Evolutionary conservation across 2,888 invertebrate species (phyloP), one percentile per base, ranked within the genome.

Genomic region (Watsonalla binaria): DNA sequence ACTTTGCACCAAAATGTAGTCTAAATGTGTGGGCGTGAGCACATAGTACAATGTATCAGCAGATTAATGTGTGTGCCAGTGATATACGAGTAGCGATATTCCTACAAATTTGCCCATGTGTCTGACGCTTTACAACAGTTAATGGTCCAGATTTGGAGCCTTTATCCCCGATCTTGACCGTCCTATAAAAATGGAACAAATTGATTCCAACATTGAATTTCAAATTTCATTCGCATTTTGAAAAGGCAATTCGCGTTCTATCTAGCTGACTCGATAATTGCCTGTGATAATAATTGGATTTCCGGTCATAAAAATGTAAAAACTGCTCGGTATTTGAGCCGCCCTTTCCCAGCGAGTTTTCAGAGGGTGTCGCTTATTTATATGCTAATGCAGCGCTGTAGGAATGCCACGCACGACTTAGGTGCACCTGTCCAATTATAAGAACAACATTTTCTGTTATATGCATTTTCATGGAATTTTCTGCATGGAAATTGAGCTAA

Each of bases 241-340:
- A 78, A 82, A 80, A 78, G 68, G 71, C 80, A 74, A 78, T 82
- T 78, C 71, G 62, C 74, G 75, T 79, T 74, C 75, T 71, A 75
- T 80, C 72, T 74, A 74, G 80, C 82, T 80, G 83, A 84, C 82
- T 85, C 78, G 80, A 89, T 90, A 87, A 90, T 89, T 87, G 84
- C 74, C 72, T 62, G 76, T 79, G 83, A 86, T 90, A 90, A 90
- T 90, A 90, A 90, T 90, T 90, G 86, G 84, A 81, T 86, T 85
- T 82, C 69, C 72, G 79, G 76, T 80, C 78, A 83, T 86, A 86
- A 87, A 89, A 87, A 83, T 84, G 80, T 82, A 74, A 82, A 84
- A 82, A 75, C 66, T 76, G 63, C 60, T 65, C 72, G 72, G 71
- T 60, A 64, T 66, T 61, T 63, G 61, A 71, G 62, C 61, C 76